Percentiles rank a stretch among this genome's conserved stretches.
Evolutionary conservation across 1,140 invertebrate genomes (phyloP).

Genomic region (Pseudomyrmex cubaensis): DNA sequence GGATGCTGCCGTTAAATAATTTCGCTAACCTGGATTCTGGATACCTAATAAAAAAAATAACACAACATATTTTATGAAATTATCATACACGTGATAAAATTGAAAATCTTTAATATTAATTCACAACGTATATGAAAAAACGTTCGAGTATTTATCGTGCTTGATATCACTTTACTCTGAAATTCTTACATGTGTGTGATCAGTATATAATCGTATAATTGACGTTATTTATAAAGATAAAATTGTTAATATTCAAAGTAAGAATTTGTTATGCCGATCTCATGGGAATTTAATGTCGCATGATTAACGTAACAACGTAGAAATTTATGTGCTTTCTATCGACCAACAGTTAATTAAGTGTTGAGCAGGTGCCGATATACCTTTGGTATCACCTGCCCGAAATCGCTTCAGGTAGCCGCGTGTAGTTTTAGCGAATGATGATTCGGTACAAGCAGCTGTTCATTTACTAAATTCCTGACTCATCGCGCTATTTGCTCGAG

Average conservation of each 20-base stretch:
- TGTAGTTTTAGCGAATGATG: slow-evolving; percentile 46
- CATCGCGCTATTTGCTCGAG: not conserved
- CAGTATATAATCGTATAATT: not conserved
- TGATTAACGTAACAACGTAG: slow-evolving; percentile 36
- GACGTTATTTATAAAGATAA: not conserved
- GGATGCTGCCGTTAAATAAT: slow-evolving; percentile 98
- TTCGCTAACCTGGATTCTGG: slow-evolving; percentile 96
- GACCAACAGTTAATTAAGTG: slow-evolving; percentile 56
- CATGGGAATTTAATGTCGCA: not conserved
- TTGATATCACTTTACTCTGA: slow-evolving; percentile 23
- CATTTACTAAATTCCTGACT: slow-evolving; percentile 40
- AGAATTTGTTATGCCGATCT: not conserved
- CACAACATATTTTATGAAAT: not conserved
- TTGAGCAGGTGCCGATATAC: slow-evolving; percentile 77
- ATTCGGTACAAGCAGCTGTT: slow-evolving; percentile 72
- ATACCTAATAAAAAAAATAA: slow-evolving; percentile 87
- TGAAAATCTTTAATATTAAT: not conserved
- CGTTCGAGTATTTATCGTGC: slow-evolving; percentile 6
- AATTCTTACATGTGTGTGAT: not conserved
- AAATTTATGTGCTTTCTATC: slow-evolving; percentile 61
- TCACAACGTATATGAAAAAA: not conserved
- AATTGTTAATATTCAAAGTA: not conserved
- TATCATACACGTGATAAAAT: not conserved
- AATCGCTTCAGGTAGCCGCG: slow-evolving; percentile 66
- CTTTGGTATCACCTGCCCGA: slow-evolving; percentile 77